Conservation (phyloP, 2,888 invertebrate genomes). For the Drosophila emarginata region DNA sequence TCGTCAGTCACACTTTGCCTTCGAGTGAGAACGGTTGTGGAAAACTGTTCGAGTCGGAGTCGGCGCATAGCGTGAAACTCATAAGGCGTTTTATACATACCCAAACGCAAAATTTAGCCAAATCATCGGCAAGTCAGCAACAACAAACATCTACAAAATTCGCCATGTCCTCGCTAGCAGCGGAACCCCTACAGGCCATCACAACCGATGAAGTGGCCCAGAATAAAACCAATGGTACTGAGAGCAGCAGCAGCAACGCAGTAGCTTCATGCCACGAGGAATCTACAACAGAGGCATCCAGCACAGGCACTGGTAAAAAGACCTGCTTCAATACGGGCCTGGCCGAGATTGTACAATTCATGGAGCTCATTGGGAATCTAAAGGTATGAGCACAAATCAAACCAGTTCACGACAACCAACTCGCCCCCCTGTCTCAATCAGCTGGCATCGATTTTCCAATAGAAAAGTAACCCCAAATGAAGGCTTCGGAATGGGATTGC, state of each 20-base stretch:
- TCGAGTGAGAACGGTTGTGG: constrained; percentile 69
- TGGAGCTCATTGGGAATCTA: constrained; percentile 88
- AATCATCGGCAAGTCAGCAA: constrained; percentile 50
- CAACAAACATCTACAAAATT: constrained; percentile 75
- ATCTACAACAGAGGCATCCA: constrained; percentile 23
- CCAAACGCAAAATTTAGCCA: constrained; percentile 37
- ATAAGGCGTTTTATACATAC: constrained; percentile 69
- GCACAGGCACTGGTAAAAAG: constrained; percentile 63
- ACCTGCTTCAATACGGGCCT: constrained; percentile 80
- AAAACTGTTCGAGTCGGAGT: constrained; percentile 48
- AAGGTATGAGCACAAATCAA: constrained; percentile 84
- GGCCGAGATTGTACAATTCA: constrained; percentile 84
- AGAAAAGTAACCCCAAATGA: constrained; percentile 1
- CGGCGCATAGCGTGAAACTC: constrained; percentile 51
- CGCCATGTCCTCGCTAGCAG: constrained; percentile 79
- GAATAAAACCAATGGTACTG: constrained; percentile 12
- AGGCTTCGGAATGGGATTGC: constrained; percentile 2
- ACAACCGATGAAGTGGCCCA: constrained; percentile 53
- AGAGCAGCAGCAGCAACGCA: constrained; percentile 28
- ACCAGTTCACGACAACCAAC: constrained; percentile 32
- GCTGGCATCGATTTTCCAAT: constrained; percentile 59
- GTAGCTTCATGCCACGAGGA: constrained; percentile 53
- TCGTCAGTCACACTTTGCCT: constrained; percentile 64
- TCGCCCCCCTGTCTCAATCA: constrained; percentile 10
- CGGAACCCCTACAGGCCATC: constrained; percentile 67